Base-by-base conservation (phyloP, 2,113 vertebrate species). In the Rhagologus leucostigma region DNA sequence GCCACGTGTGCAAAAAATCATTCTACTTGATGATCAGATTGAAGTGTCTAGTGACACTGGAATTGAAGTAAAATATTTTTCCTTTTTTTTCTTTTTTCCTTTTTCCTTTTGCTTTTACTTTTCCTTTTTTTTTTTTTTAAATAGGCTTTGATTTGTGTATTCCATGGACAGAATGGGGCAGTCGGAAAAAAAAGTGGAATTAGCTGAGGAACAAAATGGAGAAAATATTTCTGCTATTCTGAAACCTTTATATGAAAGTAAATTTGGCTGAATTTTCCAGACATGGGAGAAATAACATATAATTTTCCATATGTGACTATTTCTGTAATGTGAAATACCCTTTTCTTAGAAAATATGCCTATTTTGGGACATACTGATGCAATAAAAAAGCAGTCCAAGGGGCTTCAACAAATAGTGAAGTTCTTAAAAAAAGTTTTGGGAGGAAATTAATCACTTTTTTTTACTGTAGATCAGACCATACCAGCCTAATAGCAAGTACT, bases 1-100 rank as follows among this genome's bases (percentile, higher is more conserved):
- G 21, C 3, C 2, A 3, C 3, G 5, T 33, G 17, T 33, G 18
- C 8, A 65, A 39, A 79, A 74, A 27, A 13, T 0, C 19, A 11
- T 44, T 82, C 26, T 69, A 17, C 33, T 59, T 29, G 33, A 16
- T 64, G 13, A 56, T 32, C 41, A 60, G 5, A 41, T 35, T 63
- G 22, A 69, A 75, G 18, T 30, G 11, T 9, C 42, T 60, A 47
- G 13, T 79, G 52, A 57, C 55, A 70, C 23, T 70, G n/a, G 5
- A 67, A 49, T 32, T 4, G 56, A 75, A 13, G 15, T 49, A 35
- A 37, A 74, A 18, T 42, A 46, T 47, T 64, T 74, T 83, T 56
- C 11, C 26, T 7, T 20, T 16, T 47, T 30, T 57, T 74, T n/a
- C n/a, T n/a, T n/a, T 42, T 42, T 42, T 16, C 2, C 5, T 15